Percentiles rank a stretch among this genome's conserved stretches.
Evolutionary conservation across 2,888 invertebrate genomes (phyloP).

Genomic region (Cephus nigrinus): DNA sequence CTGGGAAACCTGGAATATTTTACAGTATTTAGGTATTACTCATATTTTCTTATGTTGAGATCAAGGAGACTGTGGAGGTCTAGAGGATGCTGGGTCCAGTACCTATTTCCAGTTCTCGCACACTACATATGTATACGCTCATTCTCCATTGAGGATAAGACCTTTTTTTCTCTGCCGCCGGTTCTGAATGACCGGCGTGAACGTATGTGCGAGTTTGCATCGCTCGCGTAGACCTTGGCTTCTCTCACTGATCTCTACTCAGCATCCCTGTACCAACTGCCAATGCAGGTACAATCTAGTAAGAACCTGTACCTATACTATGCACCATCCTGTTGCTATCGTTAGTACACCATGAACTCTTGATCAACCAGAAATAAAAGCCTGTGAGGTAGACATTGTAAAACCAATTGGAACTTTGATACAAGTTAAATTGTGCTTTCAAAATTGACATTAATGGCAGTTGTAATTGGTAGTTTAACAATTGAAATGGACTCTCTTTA

Average conservation of each 20-base stretch:
- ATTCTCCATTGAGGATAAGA: constrained; percentile 41
- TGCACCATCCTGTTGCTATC: not conserved
- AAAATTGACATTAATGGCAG: not conserved
- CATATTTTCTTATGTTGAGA: not conserved
- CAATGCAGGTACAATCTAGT: not conserved
- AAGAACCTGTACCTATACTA: not conserved
- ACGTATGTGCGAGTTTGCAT: not conserved
- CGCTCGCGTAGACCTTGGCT: constrained; percentile 4
- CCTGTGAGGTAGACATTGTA: not conserved
- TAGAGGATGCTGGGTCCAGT: constrained; percentile 1
- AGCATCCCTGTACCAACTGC: not conserved
- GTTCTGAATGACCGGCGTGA: constrained; percentile 39
- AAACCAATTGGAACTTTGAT: not conserved
- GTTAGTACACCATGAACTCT: not conserved
- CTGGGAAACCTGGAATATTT: not conserved
- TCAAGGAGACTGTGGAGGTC: not conserved
- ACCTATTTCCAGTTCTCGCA: constrained; percentile 44
- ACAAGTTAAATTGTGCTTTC: not conserved
- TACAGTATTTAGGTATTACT: not conserved
- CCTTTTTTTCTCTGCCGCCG: constrained; percentile 35
- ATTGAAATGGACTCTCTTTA: not conserved
- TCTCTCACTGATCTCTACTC: not conserved
- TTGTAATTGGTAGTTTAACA: not conserved
- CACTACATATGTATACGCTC: constrained; percentile 34
- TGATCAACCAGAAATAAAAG: not conserved